Percentiles rank a stretch among this genome's conserved stretches.
Conservation (phyloP, 1,140 invertebrate genomes). For the Protaetia brevitarsis region DNA sequence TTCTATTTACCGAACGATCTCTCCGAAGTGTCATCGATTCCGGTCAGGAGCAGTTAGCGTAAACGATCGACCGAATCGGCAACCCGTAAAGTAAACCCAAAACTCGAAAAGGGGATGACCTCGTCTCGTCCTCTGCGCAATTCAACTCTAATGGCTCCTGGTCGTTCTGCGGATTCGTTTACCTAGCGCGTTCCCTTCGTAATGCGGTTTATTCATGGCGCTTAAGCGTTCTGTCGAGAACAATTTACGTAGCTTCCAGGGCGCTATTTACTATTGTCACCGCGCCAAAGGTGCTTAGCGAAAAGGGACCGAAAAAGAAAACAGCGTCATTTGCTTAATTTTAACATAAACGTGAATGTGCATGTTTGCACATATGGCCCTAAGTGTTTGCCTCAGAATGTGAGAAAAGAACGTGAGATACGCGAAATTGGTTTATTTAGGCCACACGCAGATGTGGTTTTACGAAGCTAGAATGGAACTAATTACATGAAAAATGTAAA, state of each 20-base stretch:
- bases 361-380: neutral
- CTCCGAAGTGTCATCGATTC: conserved; percentile 8
- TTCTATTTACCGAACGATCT: neutral
- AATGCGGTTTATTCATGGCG: conserved; percentile 3
- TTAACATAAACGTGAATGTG: neutral
- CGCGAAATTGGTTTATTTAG: too few species aligned
- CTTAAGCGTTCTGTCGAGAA: neutral
- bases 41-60: neutral
- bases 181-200: neutral
- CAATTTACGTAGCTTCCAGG: neutral
- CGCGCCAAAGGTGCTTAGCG: neutral
- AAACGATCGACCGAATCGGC: conserved; percentile 1
- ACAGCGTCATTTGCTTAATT: neutral
- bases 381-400: too few species aligned
- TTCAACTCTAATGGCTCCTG: conserved; percentile 7
- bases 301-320: neutral
- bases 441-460: too few species aligned
- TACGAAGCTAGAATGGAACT: too few species aligned
- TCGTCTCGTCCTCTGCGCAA: neutral
- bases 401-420: too few species aligned
- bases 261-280: neutral
- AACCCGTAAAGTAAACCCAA: conserved; percentile 11
- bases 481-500: too few species aligned
- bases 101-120: neutral
- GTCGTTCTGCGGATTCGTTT: conserved; percentile 8